phyloP scores from a whole-genome alignment of 2,113 vertebrate species.

The Taurulus bubalis region DNA sequence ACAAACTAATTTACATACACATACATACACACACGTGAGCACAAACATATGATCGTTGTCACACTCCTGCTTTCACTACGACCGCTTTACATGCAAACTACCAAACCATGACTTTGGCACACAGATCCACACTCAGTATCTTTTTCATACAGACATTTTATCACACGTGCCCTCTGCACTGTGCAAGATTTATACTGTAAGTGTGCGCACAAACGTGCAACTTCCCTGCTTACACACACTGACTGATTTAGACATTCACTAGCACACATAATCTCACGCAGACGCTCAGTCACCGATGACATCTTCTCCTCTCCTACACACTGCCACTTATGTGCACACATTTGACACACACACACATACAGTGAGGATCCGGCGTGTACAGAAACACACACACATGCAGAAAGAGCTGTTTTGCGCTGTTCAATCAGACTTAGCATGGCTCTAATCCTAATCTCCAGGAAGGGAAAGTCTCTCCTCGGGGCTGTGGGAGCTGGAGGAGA shows the following conservation, averaged over 20 bases:
- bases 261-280: slow-evolving; percentile 29
- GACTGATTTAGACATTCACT: slow-evolving; percentile 32
- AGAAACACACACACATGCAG: slow-evolving; percentile 35
- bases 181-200: neutral
- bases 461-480: slow-evolving; percentile 60
- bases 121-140: slow-evolving; percentile 9
- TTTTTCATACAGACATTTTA: slow-evolving; percentile 33
- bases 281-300: slow-evolving; percentile 24
- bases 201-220: neutral
- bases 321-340: slow-evolving; percentile 9
- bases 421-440: slow-evolving; percentile 77
- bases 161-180: slow-evolving; percentile 24
- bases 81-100: slow-evolving; percentile 41
- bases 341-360: slow-evolving; percentile 9
- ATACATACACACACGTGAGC: slow-evolving; percentile 44
- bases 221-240: slow-evolving; percentile 5
- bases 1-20: slow-evolving; percentile 52
- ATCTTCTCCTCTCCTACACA: slow-evolving; percentile 29
- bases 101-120: neutral
- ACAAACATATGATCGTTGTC: slow-evolving; percentile 34
- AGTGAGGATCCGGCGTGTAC: neutral
- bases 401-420: slow-evolving; percentile 63
- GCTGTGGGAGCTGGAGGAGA: slow-evolving; percentile 52
- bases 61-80: neutral
- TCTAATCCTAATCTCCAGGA: slow-evolving; percentile 79